phyloP scores from a whole-genome alignment of 92 coral and sea anemone genomes.

The Palythoa heliodiscus region DNA sequence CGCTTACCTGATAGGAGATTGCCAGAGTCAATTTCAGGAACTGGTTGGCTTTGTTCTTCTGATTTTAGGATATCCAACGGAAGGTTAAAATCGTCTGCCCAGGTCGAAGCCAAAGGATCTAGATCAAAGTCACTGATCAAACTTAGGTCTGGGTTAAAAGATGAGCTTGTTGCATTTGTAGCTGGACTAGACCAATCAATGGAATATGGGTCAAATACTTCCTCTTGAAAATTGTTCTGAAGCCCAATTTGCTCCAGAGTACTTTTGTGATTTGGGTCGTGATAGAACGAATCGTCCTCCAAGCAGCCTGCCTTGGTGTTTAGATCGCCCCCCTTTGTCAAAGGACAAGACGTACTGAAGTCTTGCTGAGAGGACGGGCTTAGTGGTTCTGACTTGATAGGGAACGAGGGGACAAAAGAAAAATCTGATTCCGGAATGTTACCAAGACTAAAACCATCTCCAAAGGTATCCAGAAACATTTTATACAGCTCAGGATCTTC shows the following conservation, averaged over 20 bases:
- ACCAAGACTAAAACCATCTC: conserved; percentile 63
- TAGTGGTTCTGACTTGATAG: conserved; percentile 32
- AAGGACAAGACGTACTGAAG: conserved; percentile 1
- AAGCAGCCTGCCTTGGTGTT: conserved; percentile 32
- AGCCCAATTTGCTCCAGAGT: conserved; percentile 52
- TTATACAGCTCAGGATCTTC: conserved; percentile 44
- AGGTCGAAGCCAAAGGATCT: conserved; percentile 56
- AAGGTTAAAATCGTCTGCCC: conserved; percentile 57
- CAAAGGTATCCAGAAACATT: conserved; percentile 44
- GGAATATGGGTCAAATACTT: conserved; percentile 68
- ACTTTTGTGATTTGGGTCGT: conserved; percentile 42
- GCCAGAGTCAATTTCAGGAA: conserved; percentile 57
- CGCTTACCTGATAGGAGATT: conserved; percentile 56
- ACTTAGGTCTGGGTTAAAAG: conserved; percentile 44
- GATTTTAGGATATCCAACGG: conserved; percentile 70
- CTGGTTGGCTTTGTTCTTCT: conserved; percentile 26
- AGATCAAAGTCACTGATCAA: conserved; percentile 57
- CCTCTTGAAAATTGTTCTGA: conserved; percentile 52
- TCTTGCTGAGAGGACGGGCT: conserved; percentile 3
- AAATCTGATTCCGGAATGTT: conserved; percentile 52
- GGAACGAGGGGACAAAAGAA: neutral
- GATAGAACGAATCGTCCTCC: conserved; percentile 29
- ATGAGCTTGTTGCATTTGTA: conserved; percentile 43
- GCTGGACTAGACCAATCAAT: conserved; percentile 63
- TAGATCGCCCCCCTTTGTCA: conserved; percentile 13